A percentile compares a stretch with the other conserved stretches of the same genome.
These are phyloP conservation scores for Eubasilissa splendida DNA, from an alignment of 2,888 invertebrate genomes.

Conservation along the genomic window DNA sequence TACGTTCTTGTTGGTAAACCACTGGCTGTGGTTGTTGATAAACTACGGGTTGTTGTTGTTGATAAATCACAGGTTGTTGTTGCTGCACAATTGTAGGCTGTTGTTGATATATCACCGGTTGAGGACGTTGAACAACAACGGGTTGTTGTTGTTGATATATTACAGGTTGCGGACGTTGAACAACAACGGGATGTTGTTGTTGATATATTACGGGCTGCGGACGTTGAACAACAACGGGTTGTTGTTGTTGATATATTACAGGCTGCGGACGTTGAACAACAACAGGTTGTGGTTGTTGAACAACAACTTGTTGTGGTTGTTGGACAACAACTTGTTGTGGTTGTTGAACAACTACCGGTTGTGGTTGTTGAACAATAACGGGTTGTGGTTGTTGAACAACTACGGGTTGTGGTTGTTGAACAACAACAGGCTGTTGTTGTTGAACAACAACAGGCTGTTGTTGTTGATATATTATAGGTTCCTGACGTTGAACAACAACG, in stretches of 20 bases:
- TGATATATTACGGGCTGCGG: too few species aligned
- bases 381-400: not conserved
- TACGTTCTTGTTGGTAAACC: too few species aligned
- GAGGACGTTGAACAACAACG: too few species aligned
- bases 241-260: not conserved
- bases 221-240: too few species aligned
- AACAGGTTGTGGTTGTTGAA: not conserved
- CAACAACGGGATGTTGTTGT: not conserved
- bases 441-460: too few species aligned
- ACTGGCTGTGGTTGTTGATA: too few species aligned
- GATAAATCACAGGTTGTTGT: not conserved
- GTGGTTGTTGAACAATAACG: too few species aligned
- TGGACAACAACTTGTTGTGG: not conserved
- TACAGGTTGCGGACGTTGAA: not conserved
- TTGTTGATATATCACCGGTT: not conserved
- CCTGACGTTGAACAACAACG: constrained; percentile 18
- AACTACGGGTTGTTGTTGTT: not conserved
- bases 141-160: not conserved
- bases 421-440: not conserved
- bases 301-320: not conserved
- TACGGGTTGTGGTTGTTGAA: not conserved
- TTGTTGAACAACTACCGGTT: too few species aligned
- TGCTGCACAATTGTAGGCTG: not conserved
- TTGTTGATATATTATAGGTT: not conserved
- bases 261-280: too few species aligned